Percentiles rank a stretch among this genome's conserved stretches.
phyloP scores from a whole-genome alignment of 1,140 invertebrate genomes.

The Brachionus rotundiformis region DNA sequence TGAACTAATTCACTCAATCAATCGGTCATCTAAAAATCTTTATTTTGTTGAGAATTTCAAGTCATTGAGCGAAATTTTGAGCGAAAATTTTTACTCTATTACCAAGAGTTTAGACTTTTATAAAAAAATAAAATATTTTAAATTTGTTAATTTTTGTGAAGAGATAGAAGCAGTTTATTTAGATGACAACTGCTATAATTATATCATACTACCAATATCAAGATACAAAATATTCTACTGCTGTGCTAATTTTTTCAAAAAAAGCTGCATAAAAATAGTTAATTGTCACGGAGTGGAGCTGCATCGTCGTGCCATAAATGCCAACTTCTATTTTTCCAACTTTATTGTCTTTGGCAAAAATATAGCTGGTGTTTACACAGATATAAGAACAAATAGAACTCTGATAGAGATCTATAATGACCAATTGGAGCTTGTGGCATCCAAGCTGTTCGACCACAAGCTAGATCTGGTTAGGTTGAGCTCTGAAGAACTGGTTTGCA shows the following conservation, averaged over 20 bases:
- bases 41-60: conserved; percentile 18
- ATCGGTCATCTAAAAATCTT: background rate
- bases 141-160: conserved; percentile 25
- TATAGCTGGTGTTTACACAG: conserved; percentile 24
- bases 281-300: background rate
- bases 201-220: background rate
- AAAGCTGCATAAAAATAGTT: conserved; percentile 30
- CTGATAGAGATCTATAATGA: conserved; percentile 48
- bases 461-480: background rate
- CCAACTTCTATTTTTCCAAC: conserved; percentile 3
- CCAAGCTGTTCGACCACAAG: conserved; percentile 27
- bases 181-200: conserved; percentile 36
- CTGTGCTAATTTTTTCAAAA: conserved; percentile 37
- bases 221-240: conserved; percentile 48
- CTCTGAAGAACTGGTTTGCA: conserved; percentile 20
- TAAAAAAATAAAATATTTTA: conserved; percentile 34
- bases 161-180: background rate
- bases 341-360: conserved; percentile 2
- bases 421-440: conserved; percentile 9
- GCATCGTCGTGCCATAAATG: conserved; percentile 25
- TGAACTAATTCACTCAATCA: background rate
- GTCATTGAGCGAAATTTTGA: conserved; percentile 13
- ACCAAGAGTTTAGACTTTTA: background rate
- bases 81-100: background rate
- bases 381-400: background rate